Base-by-base conservation (phyloP, 2,888 invertebrate genomes). In the Pristionchus mayeri region DNA sequence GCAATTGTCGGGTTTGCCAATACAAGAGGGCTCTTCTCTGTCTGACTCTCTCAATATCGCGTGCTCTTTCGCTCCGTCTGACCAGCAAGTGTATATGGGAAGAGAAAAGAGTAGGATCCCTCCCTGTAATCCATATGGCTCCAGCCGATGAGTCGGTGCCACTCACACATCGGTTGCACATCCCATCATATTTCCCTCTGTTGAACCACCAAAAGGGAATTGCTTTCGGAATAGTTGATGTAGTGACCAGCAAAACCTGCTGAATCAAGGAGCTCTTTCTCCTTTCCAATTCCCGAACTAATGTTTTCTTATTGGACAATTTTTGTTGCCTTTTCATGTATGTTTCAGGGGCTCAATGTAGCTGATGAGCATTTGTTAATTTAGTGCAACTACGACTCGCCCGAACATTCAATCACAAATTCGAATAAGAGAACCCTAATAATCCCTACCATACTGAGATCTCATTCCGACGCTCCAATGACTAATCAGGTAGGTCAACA, bases 71-170 rank as follows among this genome's bases (percentile, higher is more conserved):
- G 34, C 34, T 63, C 34, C 30, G 34, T 18, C 34, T 30, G 60
- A 30, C 57, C 3, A 44, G 44, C 6, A 9, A 44, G 44, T 13
- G 44, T 13, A 9, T 44, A n/a, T n/a, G n/a, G n/a, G 44, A 44
- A 44, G 13, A 16, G 37, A 1, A 1, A 21, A 40, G 21, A 37
- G 37, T 13, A 1, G 7, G 3, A 24, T 6, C 27, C 27, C 60
- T 27, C 40, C 71, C 24, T 71, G 71, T 44, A 71, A 71, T 71
- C n/a, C 71, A 71, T 71, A 21, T 71, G 71, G 71, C 71, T 71
- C 71, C 71, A 71, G 71, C 37, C 71, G 40, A 21, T n/a, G n/a
- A 44, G 44, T 13, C 44, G 7, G 7, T 44, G 44, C 7, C 44
- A 44, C 44, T n/a, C n/a, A n/a, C n/a, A n/a, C 16, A 21, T 54